These are phyloP conservation scores for Oryctes rhinoceros DNA, from an alignment of 1,140 invertebrate genomes.

Conservation along the genomic window DNA sequence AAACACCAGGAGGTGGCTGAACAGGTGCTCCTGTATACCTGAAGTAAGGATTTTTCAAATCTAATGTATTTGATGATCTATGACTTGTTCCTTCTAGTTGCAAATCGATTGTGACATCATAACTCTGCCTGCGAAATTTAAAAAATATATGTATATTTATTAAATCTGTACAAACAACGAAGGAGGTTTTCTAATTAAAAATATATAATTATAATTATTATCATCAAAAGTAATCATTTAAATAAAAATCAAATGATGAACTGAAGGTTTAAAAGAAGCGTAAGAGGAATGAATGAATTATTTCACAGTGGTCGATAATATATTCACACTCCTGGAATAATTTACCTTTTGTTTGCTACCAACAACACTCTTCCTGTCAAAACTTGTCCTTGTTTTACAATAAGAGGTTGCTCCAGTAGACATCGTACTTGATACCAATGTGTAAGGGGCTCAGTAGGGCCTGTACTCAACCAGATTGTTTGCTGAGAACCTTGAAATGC, in stretches of 20 bases:
- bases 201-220: too few species aligned
- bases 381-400: conserved; percentile 93
- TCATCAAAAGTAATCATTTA: too few species aligned
- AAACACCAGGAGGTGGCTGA: conserved; percentile 87
- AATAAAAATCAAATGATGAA: too few species aligned
- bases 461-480: conserved; percentile 97
- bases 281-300: too few species aligned
- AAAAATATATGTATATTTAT: conserved; percentile 1
- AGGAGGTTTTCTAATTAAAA: too few species aligned
- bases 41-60: conserved; percentile 99
- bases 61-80: conserved; percentile 88
- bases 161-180: too few species aligned
- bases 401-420: conserved; percentile 90
- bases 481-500: conserved; percentile 92
- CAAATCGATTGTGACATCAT: conserved; percentile 98
- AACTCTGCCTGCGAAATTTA: conserved; percentile 81
- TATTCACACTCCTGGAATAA: not conserved
- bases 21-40: conserved; percentile 88
- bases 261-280: too few species aligned
- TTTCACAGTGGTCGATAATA: too few species aligned
- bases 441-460: conserved; percentile 97
- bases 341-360: conserved; percentile 89
- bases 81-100: conserved; percentile 87
- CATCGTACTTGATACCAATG: conserved; percentile 99
- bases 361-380: conserved; percentile 88